Conservation (phyloP, 2,888 invertebrate species). For the Yponomeuta cagnagella region DNA sequence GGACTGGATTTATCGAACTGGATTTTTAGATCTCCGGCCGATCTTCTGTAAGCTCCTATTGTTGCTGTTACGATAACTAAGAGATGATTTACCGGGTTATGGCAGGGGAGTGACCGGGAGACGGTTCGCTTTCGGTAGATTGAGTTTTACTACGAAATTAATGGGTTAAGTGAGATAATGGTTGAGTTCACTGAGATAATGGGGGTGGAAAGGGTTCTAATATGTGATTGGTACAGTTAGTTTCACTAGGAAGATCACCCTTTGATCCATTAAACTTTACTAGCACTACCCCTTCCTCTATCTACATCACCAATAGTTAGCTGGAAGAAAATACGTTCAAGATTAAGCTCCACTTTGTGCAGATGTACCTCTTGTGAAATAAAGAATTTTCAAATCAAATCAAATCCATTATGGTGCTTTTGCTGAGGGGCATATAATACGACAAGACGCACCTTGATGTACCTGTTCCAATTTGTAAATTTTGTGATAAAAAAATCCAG, state of each 20-base stretch:
- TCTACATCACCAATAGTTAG: too few species aligned
- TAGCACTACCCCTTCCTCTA: too few species aligned
- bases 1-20: too few species aligned
- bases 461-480: too few species aligned
- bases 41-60: not conserved
- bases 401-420: too few species aligned
- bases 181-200: not conserved
- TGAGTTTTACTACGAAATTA: not conserved
- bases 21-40: not conserved
- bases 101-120: not conserved
- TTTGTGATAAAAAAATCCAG: too few species aligned
- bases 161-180: constrained; percentile 1
- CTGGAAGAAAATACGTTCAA: too few species aligned
- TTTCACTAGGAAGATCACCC: not conserved
- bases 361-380: too few species aligned
- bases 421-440: too few species aligned
- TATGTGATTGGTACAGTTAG: not conserved
- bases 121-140: not conserved
- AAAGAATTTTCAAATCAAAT: too few species aligned
- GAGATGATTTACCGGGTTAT: not conserved
- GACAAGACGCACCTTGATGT: too few species aligned
- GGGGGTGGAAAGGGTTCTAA: not conserved
- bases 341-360: too few species aligned
- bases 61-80: not conserved
- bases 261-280: not conserved